These are phyloP conservation scores for Tineola bisselliella DNA, from an alignment of 2,888 invertebrate species.

Conservation along the genomic window DNA sequence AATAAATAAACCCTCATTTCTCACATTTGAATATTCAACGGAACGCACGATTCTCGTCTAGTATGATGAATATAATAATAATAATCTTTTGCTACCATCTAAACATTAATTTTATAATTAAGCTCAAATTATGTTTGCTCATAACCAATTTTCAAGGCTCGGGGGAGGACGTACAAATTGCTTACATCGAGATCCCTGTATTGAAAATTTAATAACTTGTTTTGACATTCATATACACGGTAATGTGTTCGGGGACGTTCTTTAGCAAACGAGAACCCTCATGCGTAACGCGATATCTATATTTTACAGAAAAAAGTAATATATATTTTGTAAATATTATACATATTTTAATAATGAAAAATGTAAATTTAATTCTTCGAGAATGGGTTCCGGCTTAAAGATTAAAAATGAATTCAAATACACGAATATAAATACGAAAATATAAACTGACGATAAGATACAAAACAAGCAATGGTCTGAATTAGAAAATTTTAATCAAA, in stretches of 20 bases:
- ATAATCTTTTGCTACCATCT: constrained; percentile 9
- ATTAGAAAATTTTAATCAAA: neutral
- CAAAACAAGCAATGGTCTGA: neutral
- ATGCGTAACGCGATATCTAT: neutral
- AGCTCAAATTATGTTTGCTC: constrained; percentile 6
- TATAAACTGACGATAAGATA: neutral
- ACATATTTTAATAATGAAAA: too few species aligned
- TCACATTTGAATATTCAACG: constrained; percentile 5
- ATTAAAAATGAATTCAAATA: too few species aligned
- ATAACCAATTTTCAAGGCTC: constrained; percentile 6
- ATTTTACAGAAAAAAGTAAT: neutral
- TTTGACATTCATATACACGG: constrained; percentile 4
- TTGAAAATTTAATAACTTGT: constrained; percentile 12
- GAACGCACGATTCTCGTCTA: neutral
- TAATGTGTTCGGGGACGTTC: neutral
- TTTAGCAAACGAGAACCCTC: neutral
- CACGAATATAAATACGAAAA: neutral
- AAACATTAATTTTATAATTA: constrained; percentile 9
- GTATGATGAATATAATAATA: constrained; percentile 4
- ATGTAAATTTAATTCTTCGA: too few species aligned
- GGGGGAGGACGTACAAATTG: neutral
- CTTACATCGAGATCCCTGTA: constrained; percentile 3
- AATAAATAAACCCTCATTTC: constrained; percentile 8
- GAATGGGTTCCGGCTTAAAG: too few species aligned
- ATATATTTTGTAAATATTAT: neutral